Base-by-base conservation (phyloP, 2,797 vertebrate genomes). In the Presbytis comata region DNA sequence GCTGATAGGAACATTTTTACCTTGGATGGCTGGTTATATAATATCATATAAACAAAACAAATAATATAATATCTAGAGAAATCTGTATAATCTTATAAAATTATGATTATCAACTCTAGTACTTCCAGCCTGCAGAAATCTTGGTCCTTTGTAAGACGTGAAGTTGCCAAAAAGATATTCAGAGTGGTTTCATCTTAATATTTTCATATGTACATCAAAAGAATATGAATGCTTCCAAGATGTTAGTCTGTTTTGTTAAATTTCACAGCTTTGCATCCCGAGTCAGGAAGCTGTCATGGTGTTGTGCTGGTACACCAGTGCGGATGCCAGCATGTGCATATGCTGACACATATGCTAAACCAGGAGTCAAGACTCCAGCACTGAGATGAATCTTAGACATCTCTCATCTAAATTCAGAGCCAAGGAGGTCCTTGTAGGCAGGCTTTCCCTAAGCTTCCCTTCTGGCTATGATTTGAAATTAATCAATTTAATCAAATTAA, bases 141-240 rank as follows among this genome's bases (percentile, higher is more conserved):
- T 85, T 90, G 55, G 22, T 95, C 46, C 53, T 94, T 83, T 79
- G 2, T 92, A 53, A 80, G 59, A 92, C 21, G 94, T n/a, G 64
- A 72, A 33, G 36, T 74, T 94, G 67, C 72, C 41, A 83, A 87
- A 93, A 93, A 93, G 87, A 93, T 67, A 59, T 64, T 78, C 44
- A 93, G 78, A 74, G 61, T 90, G 30, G 41, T 89, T 87, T 87
- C 75, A 57, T 93, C 44, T 93, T 87, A 94, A 57, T 91, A 76
- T 81, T 97, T 96, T 97, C 48, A 91, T 64, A 91, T 59, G 44
- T 64, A 86, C 89, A 76, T 82, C 75, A 79, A 94, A 96, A 81
- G 79, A 86, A 70, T 93, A 82, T 36, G 75, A 93, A 94, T 93
- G 72, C 17, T 95, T 96, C 75, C 50, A 96, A 97, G 95, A 95